These are phyloP conservation scores for Terrapene triunguis DNA, from an alignment of 2,113 vertebrate genomes.

Conservation along the genomic window DNA sequence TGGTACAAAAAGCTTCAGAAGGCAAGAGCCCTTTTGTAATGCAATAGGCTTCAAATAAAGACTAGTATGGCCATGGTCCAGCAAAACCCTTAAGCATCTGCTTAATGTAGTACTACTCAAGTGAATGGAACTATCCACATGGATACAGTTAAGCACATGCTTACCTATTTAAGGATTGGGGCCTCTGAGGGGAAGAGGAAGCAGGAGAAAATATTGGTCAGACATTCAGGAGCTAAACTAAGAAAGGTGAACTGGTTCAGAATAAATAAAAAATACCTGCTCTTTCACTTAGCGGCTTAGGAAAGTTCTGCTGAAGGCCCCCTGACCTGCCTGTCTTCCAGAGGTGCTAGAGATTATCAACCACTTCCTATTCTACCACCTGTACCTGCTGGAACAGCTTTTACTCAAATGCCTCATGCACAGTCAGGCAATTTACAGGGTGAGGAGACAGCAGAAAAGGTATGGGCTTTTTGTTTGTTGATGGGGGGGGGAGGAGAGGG, in stretches of 20 bases:
- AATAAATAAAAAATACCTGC: background rate
- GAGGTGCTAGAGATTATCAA: too few species aligned
- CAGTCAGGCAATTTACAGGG: background rate
- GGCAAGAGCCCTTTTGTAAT: background rate
- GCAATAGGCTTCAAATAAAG: conserved; percentile 27
- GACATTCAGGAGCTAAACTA: conserved; percentile 19
- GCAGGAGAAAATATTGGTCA: background rate
- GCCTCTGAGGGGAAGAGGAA: background rate
- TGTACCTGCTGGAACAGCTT: background rate
- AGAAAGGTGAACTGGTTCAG: background rate
- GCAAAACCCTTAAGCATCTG: background rate
- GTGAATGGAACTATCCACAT: background rate
- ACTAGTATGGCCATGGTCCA: too few species aligned
- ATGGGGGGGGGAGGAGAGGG: too few species aligned
- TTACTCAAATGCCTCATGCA: background rate
- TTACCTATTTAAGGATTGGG: background rate
- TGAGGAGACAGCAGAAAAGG: background rate
- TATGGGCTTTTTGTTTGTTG: background rate
- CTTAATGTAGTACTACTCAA: background rate
- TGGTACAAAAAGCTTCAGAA: background rate
- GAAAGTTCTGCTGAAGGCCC: too few species aligned
- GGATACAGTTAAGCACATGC: background rate
- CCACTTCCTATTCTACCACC: background rate
- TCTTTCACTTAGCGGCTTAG: background rate
- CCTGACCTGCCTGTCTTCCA: too few species aligned